A percentile compares a stretch with the other conserved stretches of the same genome.
These are phyloP conservation scores for Mesembrinibis cayennensis DNA, from an alignment of 2,113 vertebrate species.

Conservation along the genomic window DNA sequence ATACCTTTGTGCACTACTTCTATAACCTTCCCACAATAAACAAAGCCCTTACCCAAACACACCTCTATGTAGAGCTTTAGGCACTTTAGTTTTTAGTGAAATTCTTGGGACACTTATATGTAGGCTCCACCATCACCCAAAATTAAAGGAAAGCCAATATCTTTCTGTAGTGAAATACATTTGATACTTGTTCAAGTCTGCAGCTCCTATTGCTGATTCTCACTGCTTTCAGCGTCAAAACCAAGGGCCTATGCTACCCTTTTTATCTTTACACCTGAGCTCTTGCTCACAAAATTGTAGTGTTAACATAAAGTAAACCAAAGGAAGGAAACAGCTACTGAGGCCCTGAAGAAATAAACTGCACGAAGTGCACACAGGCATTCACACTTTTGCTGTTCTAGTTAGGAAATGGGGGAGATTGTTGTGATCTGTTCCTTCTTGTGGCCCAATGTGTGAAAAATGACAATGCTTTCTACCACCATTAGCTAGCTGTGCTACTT, in stretches of 20 bases:
- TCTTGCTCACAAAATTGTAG: neutral
- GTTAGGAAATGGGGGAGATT: neutral
- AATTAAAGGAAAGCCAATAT: neutral
- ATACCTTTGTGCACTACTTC: neutral
- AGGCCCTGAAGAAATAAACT: neutral
- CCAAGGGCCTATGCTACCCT: neutral
- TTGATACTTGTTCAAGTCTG: neutral
- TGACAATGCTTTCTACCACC: neutral
- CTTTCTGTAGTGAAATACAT: neutral
- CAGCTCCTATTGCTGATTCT: neutral
- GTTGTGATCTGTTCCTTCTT: neutral
- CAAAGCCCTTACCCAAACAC: neutral
- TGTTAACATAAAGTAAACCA: neutral
- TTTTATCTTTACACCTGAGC: neutral
- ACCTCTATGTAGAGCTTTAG: neutral
- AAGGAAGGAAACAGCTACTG: neutral
- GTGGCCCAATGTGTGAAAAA: neutral
- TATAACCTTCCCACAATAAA: neutral
- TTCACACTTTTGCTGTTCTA: neutral
- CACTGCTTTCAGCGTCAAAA: neutral
- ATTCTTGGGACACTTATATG: neutral
- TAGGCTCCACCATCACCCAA: neutral
- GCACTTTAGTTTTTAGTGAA: neutral
- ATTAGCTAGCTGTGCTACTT: neutral
- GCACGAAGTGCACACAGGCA: neutral